Evolutionary conservation across 2,888 invertebrate genomes (phyloP), one percentile per base, ranked within the genome.

Genomic region (Chelonus formosanus): DNA sequence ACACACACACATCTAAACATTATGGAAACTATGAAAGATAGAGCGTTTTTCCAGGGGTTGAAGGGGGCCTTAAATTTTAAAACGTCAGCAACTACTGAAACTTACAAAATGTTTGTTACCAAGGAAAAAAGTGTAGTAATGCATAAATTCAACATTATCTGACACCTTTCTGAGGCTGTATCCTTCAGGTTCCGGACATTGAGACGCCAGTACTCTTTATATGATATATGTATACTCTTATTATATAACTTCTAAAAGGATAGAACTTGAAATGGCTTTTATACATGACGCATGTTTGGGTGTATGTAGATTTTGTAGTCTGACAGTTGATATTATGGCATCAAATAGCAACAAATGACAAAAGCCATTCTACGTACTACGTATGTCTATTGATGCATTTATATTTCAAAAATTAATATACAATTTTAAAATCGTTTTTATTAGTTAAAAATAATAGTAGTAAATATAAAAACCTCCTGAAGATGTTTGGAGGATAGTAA

Each of bases 71-170:
- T 20, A 20, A 43, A 7, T 31, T 35, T 8, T 50, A 58, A 57
- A 53, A 53, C 47, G n/a, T 44, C 34, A 34, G 36, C 40, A 6
- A 40, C 47, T 47, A 8, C 40, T 47, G 56, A 59, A 65, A 65
- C 58, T 65, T 52, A 59, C 50, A 45, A 65, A 59, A 43, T 53
- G 59, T 50, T 32, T 32, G 52, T 35, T 59, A 52, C 53, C 54
- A 59, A 57, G 59, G 58, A 65, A 65, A 59, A 65, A 65, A 65
- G 65, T 40, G 48, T 54, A 53, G 65, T 65, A 65, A 65, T 65
- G 65, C 65, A 65, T 65, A 65, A 65, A 65, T 65, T 65, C 65
- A 65, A 65, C 57, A 65, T 65, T 65, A 65, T 59, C 59, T 59
- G 59, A 65, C 65, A 65, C 65, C 65, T 59, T 47, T 52, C 53